These are phyloP conservation scores for Xenentodon cancila DNA, from an alignment of 2,797 vertebrate species.

Conservation along the genomic window DNA sequence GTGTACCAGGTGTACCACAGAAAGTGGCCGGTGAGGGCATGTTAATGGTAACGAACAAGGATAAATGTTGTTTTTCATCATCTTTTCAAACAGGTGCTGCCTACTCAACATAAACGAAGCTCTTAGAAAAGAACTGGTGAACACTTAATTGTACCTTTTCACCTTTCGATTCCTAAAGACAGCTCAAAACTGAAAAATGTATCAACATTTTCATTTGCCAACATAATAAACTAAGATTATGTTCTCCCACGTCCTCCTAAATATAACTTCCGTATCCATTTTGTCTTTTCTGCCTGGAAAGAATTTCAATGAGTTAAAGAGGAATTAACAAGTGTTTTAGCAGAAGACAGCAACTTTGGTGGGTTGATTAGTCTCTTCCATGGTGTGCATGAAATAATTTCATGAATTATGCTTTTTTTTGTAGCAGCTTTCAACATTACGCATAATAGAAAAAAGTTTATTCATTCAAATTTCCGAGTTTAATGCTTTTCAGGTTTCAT, in stretches of 20 bases:
- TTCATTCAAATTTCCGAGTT: slow-evolving; percentile 44
- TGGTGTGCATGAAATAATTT: slow-evolving; percentile 10
- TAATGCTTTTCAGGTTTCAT: slow-evolving; percentile 50
- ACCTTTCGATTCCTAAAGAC: slow-evolving; percentile 7
- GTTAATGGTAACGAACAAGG: too few relatives aligned
- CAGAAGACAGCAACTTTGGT: neutral
- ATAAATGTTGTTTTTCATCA: too few relatives aligned
- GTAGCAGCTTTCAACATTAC: slow-evolving; percentile 9
- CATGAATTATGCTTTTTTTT: slow-evolving; percentile 5
- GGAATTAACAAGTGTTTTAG: neutral
- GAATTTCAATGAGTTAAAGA: neutral
- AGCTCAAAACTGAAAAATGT: neutral
- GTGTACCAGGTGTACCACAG: too few relatives aligned
- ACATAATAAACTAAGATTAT: neutral
- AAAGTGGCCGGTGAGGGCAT: too few relatives aligned
- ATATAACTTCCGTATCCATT: neutral
- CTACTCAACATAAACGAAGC: too few relatives aligned
- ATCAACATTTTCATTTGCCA: neutral
- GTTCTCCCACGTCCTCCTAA: neutral
- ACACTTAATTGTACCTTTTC: neutral
- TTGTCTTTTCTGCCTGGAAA: neutral
- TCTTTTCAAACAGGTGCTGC: too few relatives aligned
- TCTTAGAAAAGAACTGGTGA: too few relatives aligned
- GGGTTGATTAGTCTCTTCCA: slow-evolving; percentile 12
- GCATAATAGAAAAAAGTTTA: slow-evolving; percentile 20